These are phyloP conservation scores for Marmota flaviventris DNA, from an alignment of 2,113 vertebrate genomes.

Conservation along the genomic window DNA sequence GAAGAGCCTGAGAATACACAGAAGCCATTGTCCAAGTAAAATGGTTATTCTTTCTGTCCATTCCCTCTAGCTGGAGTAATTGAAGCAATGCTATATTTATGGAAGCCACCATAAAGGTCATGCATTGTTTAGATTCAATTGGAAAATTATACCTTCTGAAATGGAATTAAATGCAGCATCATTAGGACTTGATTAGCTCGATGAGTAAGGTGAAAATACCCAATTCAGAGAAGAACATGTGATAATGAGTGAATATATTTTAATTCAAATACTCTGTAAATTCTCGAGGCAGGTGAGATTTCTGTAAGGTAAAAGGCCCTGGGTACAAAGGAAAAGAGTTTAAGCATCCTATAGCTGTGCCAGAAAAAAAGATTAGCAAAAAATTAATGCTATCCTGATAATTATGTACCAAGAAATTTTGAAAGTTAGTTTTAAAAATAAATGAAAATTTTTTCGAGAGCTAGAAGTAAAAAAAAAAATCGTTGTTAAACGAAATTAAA, in stretches of 20 bases:
- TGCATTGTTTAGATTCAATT: constrained; percentile 76
- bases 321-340: constrained; percentile 14
- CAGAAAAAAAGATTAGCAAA: constrained; percentile 27
- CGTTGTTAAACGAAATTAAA: constrained; percentile 61
- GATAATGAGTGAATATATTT: constrained; percentile 70
- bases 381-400: constrained; percentile 9
- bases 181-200: constrained; percentile 77
- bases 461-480: background rate
- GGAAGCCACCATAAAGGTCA: constrained; percentile 71
- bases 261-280: constrained; percentile 73
- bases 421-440: constrained; percentile 64
- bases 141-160: constrained; percentile 75
- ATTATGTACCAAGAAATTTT: constrained; percentile 40
- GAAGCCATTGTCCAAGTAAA: constrained; percentile 67
- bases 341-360: background rate
- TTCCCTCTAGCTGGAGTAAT: constrained; percentile 61
- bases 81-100: constrained; percentile 68
- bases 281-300: constrained; percentile 65
- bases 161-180: constrained; percentile 71
- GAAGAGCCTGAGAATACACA: constrained; percentile 65
- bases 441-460: constrained; percentile 19
- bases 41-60: constrained; percentile 73
- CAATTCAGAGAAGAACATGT: constrained; percentile 58
- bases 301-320: constrained; percentile 62
- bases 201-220: constrained; percentile 62